Base-by-base conservation (phyloP, 2,113 vertebrate species). In the Aix galericulata region DNA sequence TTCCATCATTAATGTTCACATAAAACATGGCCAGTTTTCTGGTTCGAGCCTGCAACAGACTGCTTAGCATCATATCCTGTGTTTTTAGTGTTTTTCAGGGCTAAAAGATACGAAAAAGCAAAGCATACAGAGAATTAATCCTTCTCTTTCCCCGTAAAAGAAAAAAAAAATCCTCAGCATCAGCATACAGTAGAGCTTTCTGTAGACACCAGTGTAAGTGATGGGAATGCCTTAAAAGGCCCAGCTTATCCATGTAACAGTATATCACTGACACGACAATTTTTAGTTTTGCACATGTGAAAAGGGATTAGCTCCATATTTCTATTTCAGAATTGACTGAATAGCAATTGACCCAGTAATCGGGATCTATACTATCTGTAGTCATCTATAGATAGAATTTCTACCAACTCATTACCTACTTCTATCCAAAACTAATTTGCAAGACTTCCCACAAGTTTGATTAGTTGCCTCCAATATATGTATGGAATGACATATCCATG, bases 291-390 rank as follows among this genome's bases (percentile, higher is more conserved):
- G 48, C 34, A 42, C 22, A n/a, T 11, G 36, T 42, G 58, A 75
- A 34, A 75, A 38, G 15, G 38, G 58, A 80, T 93, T 93, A 79
- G 20, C 48, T 78, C 73, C 48, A 32, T 42, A 62, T 62, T 94
- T 69, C 48, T 62, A 9, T 62, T 91, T 85, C 56, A 69, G 88
- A 88, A 69, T 7, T 4, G 20, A 52, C 1, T 55, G 34, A 87
- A 63, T 5, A 46, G 63, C 38, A 76, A 56, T 11, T 44, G 53
- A 53, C 68, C 23, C 14, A 4, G 21, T 62, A 73, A 86, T 59
- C 34, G 56, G 82, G 52, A 64, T 75, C 31, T 52, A 14, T 6
- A 46, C 4, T 46, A 21, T 46, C 46, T 46, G 10, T 46, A 21
- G 20, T 46, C 9, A 46, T 26, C 36, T 26, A 50, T 31, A 77